Base-by-base conservation (phyloP, 2,888 invertebrate species). In the Deilephila elpenor region DNA sequence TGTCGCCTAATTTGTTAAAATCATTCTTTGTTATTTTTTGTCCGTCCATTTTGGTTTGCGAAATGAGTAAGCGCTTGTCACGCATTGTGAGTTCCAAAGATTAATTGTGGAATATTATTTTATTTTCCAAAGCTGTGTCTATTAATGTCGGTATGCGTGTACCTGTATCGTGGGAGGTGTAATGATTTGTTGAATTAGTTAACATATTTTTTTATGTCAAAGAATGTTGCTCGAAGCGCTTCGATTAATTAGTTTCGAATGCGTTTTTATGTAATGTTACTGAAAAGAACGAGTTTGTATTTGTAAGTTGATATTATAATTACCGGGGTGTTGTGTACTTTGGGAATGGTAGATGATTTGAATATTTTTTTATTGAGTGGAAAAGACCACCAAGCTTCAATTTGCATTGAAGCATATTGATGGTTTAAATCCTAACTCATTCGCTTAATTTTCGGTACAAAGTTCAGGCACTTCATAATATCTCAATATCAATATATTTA, bases 1-100 rank as follows among this genome's bases (percentile, higher is more conserved):
- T 93, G 93, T 93, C 93, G 93, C 93, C 90, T 91, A 92, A 93
- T 93, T 92, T 91, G 92, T 93, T 90, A 88, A 91, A 90, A 91
- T 91, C 90, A 84, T 87, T 84, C 83, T 82, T 78, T 77, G 77
- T 73, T 77, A 80, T 84, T 84, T 88, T 88, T 86, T 84, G 78
- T 80, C 75, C 74, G 75, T 77, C 79, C 78, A 73, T 79, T 82
- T 83, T 79, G 83, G 81, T 90, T 87, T 90, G 87, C 83, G 89
- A 91, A 91, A 91, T 93, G 93, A 93, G 91, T 93, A 88, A 90
- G 92, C 91, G 86, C 87, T 92, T 89, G 89, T 88, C 83, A 80
- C 83, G 85, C 88, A 86, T 86, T 87, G 89, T 90, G 90, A 84
- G 89, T 85, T 81, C 84, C 83, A 80, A 88, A 92, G 91, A 93